Base-by-base conservation (phyloP, 2,113 vertebrate species). In the Oryzias javanicus region DNA sequence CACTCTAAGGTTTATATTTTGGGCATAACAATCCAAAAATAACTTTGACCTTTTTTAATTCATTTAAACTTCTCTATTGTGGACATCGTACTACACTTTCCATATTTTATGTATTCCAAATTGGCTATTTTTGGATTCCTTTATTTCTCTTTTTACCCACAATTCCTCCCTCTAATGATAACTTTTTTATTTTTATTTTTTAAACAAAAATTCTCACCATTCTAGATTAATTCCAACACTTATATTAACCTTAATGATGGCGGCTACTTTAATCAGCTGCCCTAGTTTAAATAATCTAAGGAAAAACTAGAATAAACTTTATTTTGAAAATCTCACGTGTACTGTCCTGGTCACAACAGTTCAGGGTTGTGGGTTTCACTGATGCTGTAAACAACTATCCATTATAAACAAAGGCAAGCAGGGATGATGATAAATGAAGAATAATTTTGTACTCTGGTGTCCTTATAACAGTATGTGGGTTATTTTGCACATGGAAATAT, bases 401-500 rank as follows among this genome's bases (percentile, higher is more conserved):
- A 17, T 42, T 68, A 29, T 42, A 15, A 49, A 64, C 22, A n/a
- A 60, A 68, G 77, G 81, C 57, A 69, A 74, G 61, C 79, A 66
- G 82, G 74, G 76, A 74, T 76, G 72, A 67, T n/a, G 55, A 51
- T 63, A 16, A 58, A 49, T 27, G 60, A 67, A 20, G 47, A 62
- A 56, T 58, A 66, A 49, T 87, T 90, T 89, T 85, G 50, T 88
- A 84, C 81, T 71, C 70, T 61, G 74, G 80, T 86, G 82, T 90
- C 53, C 77, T 87, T 88, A 78, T 74, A 75, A 80, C 41, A 18
- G 74, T 41, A 55, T 79, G 68, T 84, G 77, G 63, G 14, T 84
- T 84, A 75, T 72, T 87, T 89, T 88, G 81, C 86, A 90, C 84
- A 84, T 86, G 84, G 84, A 79, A 81, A 86, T 84, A 86, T 87